Conservation (phyloP, 2,113 vertebrate species). For the Terrapene triunguis region DNA sequence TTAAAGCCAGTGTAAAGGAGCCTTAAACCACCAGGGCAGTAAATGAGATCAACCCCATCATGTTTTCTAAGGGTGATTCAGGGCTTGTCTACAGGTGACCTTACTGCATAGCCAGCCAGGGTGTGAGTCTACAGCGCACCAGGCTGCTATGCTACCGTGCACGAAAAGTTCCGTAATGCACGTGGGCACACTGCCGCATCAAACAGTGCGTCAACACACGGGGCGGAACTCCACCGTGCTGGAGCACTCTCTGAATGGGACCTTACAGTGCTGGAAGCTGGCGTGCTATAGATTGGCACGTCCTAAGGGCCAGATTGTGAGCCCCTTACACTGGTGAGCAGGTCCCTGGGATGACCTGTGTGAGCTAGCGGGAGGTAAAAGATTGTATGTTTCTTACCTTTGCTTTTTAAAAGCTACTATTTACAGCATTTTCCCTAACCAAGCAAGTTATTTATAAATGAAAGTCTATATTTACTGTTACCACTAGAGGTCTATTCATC, state of each 20-base stretch:
- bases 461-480: constrained; percentile 59
- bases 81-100: not conserved
- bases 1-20: not conserved
- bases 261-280: not conserved
- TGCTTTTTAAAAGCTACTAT: not conserved
- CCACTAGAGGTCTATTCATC: constrained; percentile 81
- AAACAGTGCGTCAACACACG: not conserved
- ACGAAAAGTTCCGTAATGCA: not conserved
- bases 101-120: not conserved
- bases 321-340: not conserved
- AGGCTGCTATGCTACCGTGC: no score
- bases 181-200: not conserved
- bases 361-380: not conserved
- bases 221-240: no score
- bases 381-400: not conserved
- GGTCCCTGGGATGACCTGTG: not conserved
- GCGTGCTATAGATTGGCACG: not conserved
- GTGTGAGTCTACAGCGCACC: no score
- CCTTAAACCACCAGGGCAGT: not conserved
- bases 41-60: not conserved
- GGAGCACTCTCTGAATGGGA: no score
- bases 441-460: not conserved
- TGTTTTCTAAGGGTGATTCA: not conserved
- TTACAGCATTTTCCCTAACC: not conserved
- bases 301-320: not conserved